phyloP scores from a whole-genome alignment of 1,140 invertebrate species.

The Trachelipus rathkii region DNA sequence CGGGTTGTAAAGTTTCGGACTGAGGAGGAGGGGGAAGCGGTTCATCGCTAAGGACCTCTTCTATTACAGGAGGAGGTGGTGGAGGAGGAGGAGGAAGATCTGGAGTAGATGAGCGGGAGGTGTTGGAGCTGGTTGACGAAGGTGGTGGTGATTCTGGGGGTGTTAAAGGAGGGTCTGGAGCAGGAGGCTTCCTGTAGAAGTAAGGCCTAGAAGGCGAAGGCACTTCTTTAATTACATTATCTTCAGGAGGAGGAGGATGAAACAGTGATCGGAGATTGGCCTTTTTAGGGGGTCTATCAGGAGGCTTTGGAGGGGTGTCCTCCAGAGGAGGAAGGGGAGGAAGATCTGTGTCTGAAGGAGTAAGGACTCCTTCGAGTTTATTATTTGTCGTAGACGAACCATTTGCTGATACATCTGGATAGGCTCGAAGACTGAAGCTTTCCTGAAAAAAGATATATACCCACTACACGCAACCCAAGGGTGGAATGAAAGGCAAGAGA shows the following conservation, averaged over 20 bases:
- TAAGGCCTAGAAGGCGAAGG: conserved; percentile 35
- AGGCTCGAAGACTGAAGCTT: too few relatives aligned
- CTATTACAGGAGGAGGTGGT: conserved; percentile 31
- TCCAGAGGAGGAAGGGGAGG: conserved; percentile 36
- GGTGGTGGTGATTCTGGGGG: conserved; percentile 17
- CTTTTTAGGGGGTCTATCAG: conserved; percentile 69
- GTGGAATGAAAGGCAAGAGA: too few relatives aligned
- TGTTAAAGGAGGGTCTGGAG: conserved; percentile 38
- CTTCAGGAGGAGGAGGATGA: conserved; percentile 24
- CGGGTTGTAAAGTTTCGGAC: neutral
- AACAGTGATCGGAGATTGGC: conserved; percentile 58
- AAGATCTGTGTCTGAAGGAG: neutral
- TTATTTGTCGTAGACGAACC: too few relatives aligned
- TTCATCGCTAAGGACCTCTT: conserved; percentile 45
- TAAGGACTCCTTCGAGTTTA: neutral
- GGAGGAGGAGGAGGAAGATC: conserved; percentile 43
- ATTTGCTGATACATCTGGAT: too few relatives aligned
- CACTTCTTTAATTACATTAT: conserved; percentile 20
- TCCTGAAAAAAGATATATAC: too few relatives aligned
- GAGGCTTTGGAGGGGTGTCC: conserved; percentile 49
- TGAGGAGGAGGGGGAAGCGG: conserved; percentile 47
- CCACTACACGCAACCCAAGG: too few relatives aligned
- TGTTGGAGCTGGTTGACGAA: conserved; percentile 28
- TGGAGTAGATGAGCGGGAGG: conserved; percentile 41
- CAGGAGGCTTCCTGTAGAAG: conserved; percentile 42